Evolutionary conservation across 1,140 invertebrate genomes (phyloP).

Genomic region (Drosophila ambigua): DNA sequence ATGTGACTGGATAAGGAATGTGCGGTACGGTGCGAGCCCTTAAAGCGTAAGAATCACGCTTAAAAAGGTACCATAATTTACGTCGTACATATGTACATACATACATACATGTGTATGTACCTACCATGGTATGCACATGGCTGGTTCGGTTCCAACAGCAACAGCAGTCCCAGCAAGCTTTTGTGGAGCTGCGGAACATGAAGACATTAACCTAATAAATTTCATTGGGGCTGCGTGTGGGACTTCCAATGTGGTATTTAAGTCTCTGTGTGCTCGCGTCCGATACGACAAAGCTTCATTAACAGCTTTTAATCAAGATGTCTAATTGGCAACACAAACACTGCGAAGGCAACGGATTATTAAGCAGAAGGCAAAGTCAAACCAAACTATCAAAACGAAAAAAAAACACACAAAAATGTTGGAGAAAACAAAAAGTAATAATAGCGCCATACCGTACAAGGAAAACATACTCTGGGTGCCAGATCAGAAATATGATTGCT

Average conservation of each 20-base stretch:
- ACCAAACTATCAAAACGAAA: constrained; percentile 24
- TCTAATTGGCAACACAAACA: constrained; percentile 52
- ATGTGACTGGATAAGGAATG: not conserved
- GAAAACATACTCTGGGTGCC: not conserved
- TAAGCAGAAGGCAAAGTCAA: constrained; percentile 25
- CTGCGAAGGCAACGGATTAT: constrained; percentile 32
- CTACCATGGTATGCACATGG: not conserved
- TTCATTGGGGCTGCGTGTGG: constrained; percentile 8
- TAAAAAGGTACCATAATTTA: not conserved
- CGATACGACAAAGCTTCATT: constrained; percentile 44
- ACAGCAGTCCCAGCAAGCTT: not conserved
- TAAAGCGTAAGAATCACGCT: not conserved
- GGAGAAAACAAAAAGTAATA: constrained; percentile 13
- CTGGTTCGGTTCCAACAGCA: not conserved
- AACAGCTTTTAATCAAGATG: constrained; percentile 56
- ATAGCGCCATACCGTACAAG: not conserved
- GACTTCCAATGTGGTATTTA: constrained; percentile 2
- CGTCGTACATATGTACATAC: not conserved
- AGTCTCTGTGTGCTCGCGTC: constrained; percentile 21
- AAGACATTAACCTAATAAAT: constrained; percentile 47
- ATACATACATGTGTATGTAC: too few species aligned
- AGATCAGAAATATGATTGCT: constrained; percentile 29
- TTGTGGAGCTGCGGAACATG: too few species aligned
- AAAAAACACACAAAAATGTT: not conserved
- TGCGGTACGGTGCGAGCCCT: not conserved